Percentiles rank a stretch among this genome's conserved stretches.
These are phyloP conservation scores for Polypterus bichir DNA, from an alignment of 2,113 vertebrate genomes.

Conservation along the genomic window DNA sequence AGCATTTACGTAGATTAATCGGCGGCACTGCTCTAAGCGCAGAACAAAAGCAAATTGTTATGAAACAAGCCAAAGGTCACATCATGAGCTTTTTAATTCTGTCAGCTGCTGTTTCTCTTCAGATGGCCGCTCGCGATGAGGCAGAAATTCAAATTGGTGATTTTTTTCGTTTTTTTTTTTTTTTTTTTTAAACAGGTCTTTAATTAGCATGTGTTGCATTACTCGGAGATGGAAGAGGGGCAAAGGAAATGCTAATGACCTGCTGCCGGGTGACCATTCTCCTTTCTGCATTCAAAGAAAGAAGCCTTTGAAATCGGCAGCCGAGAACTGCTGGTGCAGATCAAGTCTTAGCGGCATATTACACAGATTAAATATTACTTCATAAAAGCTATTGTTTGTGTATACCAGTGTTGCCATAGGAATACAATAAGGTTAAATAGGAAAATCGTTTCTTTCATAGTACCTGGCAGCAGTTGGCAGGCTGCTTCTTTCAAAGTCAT, in stretches of 20 bases:
- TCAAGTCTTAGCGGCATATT: background rate
- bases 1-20: constrained; percentile 88
- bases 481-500: too few relatives aligned
- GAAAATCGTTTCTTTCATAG: background rate
- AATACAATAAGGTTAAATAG: background rate
- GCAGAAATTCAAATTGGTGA: constrained; percentile 58
- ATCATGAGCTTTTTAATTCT: constrained; percentile 58
- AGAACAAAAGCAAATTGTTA: constrained; percentile 79
- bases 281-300: constrained; percentile 41
- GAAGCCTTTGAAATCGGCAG: constrained; percentile 23
- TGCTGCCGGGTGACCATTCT: constrained; percentile 52
- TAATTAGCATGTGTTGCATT: constrained; percentile 64
- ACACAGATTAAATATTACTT: background rate
- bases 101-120: constrained; percentile 42
- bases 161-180: constrained; percentile 31
- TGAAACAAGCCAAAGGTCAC: constrained; percentile 70
- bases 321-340: background rate
- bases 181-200: constrained; percentile 46
- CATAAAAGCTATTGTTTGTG: background rate
- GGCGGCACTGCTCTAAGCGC: constrained; percentile 62
- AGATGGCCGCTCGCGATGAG: constrained; percentile 21
- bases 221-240: constrained; percentile 44
- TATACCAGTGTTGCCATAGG: background rate
- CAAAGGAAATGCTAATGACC: constrained; percentile 60
- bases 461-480: too few relatives aligned